Conservation (phyloP, 2,888 invertebrate species). For the Drosophila kambysellisi region DNA sequence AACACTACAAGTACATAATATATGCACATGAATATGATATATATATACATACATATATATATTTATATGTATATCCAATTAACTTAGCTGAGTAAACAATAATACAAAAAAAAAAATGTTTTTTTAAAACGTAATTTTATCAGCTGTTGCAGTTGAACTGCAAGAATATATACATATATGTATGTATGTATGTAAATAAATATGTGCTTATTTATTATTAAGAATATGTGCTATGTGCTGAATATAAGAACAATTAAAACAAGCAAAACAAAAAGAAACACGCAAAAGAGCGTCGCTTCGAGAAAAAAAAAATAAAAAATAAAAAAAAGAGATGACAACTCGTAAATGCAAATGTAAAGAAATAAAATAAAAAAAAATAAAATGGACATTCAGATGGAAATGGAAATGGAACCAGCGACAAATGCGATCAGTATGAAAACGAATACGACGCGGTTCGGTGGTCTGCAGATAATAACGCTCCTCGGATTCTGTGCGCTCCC, state of each 20-base stretch:
- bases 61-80: constrained; percentile 8
- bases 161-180: constrained; percentile 5
- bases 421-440: constrained; percentile 31
- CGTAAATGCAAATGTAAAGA: constrained; percentile 19
- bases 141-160: constrained; percentile 19
- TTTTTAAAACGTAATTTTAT: constrained; percentile 39
- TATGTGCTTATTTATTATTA: background rate
- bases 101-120: background rate
- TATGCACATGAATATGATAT: background rate
- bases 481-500: background rate
- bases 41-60: background rate
- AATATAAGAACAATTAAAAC: constrained; percentile 11
- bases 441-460: constrained; percentile 38
- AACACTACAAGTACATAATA: background rate
- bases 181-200: constrained; percentile 4
- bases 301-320: background rate
- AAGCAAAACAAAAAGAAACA: constrained; percentile 18
- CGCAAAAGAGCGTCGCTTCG: background rate
- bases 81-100: constrained; percentile 40
- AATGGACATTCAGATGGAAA: constrained; percentile 22
- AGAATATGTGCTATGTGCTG: background rate
- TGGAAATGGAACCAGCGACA: constrained; percentile 12
- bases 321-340: constrained; percentile 22
- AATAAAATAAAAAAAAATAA: constrained; percentile 6
- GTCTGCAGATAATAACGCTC: constrained; percentile 7